Base-by-base conservation (phyloP, 2,888 invertebrate species). In the Pristionchus japonicus region DNA sequence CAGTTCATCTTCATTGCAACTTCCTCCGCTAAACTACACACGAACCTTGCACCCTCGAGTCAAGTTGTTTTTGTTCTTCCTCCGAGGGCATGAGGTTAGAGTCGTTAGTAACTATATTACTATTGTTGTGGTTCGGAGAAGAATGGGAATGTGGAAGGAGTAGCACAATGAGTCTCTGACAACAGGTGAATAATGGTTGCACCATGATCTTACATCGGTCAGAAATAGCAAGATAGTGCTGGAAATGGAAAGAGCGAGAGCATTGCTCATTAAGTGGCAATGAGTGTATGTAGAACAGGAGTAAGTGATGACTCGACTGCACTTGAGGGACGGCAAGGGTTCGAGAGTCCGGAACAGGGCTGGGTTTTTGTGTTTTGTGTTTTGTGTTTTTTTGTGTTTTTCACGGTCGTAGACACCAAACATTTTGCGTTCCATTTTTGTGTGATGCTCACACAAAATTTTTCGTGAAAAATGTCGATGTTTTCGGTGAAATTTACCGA, bases 61-160 rank as follows among this genome's bases (percentile, higher is more conserved):
- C 77, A 77, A 77, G 77, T 43, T 47, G 20, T 77, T 77, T 77
- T 43, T 77, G 77, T 52, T 52, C 20, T 52, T 52, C 20, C n/a
- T 64, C 3, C n/a, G 57, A 57, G 67, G 67, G 67, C 31, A 67
- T 67, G 34, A 64, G 67, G 67, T 67, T 31, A 34, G 67, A 67
- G n/a, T 2, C 52, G 1, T 3, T 57, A 57, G 57, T 34, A 67
- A 34, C 34, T 34, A 34, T 67, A 67, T 67, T 67, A 67, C 67
- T 67, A 67, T 67, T 67, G 67, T 67, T 34, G 67, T 67, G 9
- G 31, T 1, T 31, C 31, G 67, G 34, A 15, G 27, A 64, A 31
- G n/a, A n/a, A n/a, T n/a, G n/a, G 34, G 67, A 67, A 67, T 34
- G 34, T 17, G 34, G 67, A 6, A 2, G 15, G 11, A 67, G 34